Base-by-base conservation (phyloP, 2,113 vertebrate species). In the Raja brachyura region DNA sequence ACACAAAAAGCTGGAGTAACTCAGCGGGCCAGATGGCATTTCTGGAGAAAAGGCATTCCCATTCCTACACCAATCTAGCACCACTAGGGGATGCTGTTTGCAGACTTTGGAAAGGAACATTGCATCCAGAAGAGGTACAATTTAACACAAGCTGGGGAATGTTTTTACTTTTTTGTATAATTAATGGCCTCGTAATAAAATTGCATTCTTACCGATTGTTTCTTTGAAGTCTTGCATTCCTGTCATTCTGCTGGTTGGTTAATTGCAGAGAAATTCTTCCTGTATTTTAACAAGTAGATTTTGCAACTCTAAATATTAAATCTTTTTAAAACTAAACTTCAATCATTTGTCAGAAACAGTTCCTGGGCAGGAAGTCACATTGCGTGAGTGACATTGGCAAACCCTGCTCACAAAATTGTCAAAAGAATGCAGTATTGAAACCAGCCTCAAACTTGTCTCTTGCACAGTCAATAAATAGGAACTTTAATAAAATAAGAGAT, bases 181-280 rank as follows among this genome's bases (percentile, higher is more conserved):
- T 88, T 88, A 88, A 88, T 31, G 59, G 59, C 83, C 5, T 14
- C 18, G 83, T 33, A 88, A 63, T 88, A 88, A 63, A 88, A 20
- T 88, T n/a, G 28, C 31, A 77, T 77, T 77, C 59, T 88, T 66
- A 16, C 13, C 63, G 83, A 88, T 63, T 63, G 28, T 66, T 88
- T 63, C 83, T 88, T 88, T 88, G 83, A 88, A 88, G 83, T 66
- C 14, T 8, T 88, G 83, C 83, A 88, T 88, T 88, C 83, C 28
- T 88, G 56, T n/a, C 83, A 88, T 88, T 88, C 83, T 88, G 83
- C 14, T 31, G n/a, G 56, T n/a, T 28, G 59, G 59, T 88, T 88
- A 88, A 88, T 88, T 88, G 61, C 16, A 63, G 59, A 31, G 14
- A 61, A 33, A 88, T 22, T 31, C 59, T 56, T n/a, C 28, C 83